Conservation (phyloP, 2,113 vertebrate species). For the Xenotilapia longispinis region DNA sequence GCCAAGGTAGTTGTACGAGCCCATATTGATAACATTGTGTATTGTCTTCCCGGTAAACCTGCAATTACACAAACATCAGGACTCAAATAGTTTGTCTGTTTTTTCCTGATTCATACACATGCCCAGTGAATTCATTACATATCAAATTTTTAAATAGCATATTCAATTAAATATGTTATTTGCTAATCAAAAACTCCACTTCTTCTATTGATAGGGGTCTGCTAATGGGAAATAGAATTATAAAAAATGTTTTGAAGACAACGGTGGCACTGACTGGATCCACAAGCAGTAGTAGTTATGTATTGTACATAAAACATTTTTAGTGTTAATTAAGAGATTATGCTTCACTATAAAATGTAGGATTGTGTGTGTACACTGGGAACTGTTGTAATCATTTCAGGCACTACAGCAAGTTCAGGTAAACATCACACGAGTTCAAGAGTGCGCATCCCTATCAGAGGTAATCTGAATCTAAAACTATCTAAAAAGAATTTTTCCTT, state of each 20-base stretch:
- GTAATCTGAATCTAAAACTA: not conserved
- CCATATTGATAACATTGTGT: constrained; percentile 89
- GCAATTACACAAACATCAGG: not conserved
- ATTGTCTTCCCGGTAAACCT: constrained; percentile 85
- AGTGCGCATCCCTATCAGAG: not conserved
- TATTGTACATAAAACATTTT: not conserved
- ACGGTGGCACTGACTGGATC: not conserved
- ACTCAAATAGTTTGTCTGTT: not conserved
- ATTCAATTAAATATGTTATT: constrained; percentile 6
- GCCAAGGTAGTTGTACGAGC: constrained; percentile 94
- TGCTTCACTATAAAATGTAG: not conserved
- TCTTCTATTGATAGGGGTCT: not conserved
- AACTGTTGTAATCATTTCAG: not conserved
- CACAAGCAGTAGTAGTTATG: not conserved
- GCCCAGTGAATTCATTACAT: not conserved
- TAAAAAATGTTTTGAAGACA: not conserved
- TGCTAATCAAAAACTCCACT: not conserved
- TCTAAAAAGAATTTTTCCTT: not conserved
- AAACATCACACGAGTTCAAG: not conserved
- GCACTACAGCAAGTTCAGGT: not conserved
- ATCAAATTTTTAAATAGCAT: not conserved
- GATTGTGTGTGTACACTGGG: not conserved
- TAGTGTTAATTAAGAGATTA: not conserved
- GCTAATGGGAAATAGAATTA: not conserved
- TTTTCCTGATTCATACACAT: not conserved